Percentiles rank a stretch among this genome's conserved stretches.
phyloP scores from a whole-genome alignment of 92 coral and sea anemone species.

The Porites rus region DNA sequence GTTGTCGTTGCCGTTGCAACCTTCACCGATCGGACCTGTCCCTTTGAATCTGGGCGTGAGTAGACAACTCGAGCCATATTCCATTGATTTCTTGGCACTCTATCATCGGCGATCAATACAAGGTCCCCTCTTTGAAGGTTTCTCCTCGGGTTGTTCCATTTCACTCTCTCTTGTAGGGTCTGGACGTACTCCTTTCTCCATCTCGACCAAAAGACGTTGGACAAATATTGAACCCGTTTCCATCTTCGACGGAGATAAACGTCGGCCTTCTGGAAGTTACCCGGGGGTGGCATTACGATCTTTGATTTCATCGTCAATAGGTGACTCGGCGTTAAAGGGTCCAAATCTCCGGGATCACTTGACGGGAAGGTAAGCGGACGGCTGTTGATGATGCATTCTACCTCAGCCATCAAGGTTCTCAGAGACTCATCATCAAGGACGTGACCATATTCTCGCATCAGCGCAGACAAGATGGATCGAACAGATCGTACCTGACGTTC shows the following conservation, averaged over 20 bases:
- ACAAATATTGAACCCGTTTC: background rate
- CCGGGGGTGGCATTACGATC: too few species aligned
- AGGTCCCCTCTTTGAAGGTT: constrained; percentile 4
- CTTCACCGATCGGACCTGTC: background rate
- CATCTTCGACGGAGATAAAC: background rate
- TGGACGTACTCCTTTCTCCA: constrained; percentile 7
- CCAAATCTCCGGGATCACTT: too few species aligned
- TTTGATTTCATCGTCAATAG: too few species aligned
- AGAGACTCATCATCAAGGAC: too few species aligned
- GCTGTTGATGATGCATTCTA: too few species aligned
- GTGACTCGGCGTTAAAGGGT: too few species aligned
- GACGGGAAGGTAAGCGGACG: too few species aligned
- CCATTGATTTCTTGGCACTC: background rate
- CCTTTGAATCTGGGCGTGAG: background rate
- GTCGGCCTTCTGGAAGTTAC: too few species aligned
- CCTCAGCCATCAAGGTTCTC: too few species aligned
- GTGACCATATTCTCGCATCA: constrained; percentile 39
- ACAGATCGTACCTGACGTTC: constrained; percentile 45
- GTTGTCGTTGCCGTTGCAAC: background rate
- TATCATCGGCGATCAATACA: background rate
- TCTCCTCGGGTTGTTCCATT: constrained; percentile 15
- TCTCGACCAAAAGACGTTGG: background rate
- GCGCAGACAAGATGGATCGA: constrained; percentile 41
- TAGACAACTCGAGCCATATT: constrained; percentile 2
- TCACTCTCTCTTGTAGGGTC: background rate